These are phyloP conservation scores for Dyspetes luteomarginatus DNA, from an alignment of 2,888 invertebrate genomes.

Conservation along the genomic window DNA sequence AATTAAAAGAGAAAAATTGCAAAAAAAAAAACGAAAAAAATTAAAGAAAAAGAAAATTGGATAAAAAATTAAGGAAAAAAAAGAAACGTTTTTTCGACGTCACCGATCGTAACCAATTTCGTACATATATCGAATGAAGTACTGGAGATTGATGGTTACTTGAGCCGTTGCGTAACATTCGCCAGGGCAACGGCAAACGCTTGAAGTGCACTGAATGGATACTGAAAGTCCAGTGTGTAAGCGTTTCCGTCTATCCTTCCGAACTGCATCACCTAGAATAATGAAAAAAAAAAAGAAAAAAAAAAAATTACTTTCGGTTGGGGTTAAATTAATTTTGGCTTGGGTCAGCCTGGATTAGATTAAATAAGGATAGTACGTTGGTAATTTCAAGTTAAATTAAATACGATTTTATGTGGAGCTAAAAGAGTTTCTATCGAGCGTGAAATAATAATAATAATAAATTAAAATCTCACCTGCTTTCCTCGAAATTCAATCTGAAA, in stretches of 20 bases:
- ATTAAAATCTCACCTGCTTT: slow-evolving; percentile 90
- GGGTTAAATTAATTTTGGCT: no score
- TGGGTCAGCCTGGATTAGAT: no score
- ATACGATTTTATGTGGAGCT: no score
- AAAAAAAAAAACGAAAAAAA: slow-evolving; percentile 20
- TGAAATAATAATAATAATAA: no score
- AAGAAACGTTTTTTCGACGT: slow-evolving; percentile 38
- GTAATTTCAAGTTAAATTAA: no score
- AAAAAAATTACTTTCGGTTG: not conserved
- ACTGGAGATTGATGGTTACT: slow-evolving; percentile 85
- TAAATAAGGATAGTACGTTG: not conserved
- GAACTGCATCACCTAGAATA: slow-evolving; percentile 97
- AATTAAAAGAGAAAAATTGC: not conserved
- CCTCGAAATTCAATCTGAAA: slow-evolving; percentile 99
- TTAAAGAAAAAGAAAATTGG: not conserved
- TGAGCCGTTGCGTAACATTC: slow-evolving; percentile 97
- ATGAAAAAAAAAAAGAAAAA: not conserved
- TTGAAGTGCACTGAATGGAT: slow-evolving; percentile 99
- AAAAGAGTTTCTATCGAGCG: no score
- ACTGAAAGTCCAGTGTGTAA: slow-evolving; percentile 99
- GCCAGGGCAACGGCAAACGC: slow-evolving; percentile 99
- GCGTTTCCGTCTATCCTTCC: slow-evolving; percentile 99
- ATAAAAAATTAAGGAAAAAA: not conserved
- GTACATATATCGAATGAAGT: slow-evolving; percentile 74
- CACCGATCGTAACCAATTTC: slow-evolving; percentile 65